phyloP scores from a whole-genome alignment of 2,113 vertebrate genomes.

The Corythaixoides concolor region DNA sequence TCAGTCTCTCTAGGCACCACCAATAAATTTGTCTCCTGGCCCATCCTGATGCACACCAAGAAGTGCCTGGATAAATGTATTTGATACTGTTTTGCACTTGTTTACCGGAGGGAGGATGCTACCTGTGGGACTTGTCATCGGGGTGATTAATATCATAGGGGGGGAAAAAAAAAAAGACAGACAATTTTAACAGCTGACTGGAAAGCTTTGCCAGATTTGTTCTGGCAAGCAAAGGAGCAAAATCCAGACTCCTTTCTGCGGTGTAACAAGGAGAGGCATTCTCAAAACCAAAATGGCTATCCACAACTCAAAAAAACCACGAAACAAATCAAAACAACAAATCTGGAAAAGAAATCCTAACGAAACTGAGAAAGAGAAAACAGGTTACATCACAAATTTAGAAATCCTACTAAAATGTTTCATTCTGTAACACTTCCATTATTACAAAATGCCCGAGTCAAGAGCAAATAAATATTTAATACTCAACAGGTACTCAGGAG shows the following conservation, averaged over 20 bases:
- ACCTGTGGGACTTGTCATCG: constrained; percentile 28
- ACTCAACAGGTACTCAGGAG: constrained; percentile 41
- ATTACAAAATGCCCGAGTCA: background rate
- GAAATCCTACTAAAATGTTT: constrained; percentile 6
- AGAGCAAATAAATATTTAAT: constrained; percentile 40
- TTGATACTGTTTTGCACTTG: background rate
- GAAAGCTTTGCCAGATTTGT: constrained; percentile 1
- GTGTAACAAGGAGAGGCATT: background rate
- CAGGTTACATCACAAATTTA: background rate
- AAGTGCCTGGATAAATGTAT: background rate
- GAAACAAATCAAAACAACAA: background rate
- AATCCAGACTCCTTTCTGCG: background rate
- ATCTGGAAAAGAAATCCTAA: constrained; percentile 13
- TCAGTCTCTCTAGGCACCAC: background rate
- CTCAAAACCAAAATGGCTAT: background rate
- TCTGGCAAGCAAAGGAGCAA: background rate
- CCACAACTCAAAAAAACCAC: background rate
- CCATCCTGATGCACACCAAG: background rate
- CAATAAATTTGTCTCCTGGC: background rate
- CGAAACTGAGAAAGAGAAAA: background rate
- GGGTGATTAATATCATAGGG: background rate
- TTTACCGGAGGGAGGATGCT: background rate
- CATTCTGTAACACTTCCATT: background rate
- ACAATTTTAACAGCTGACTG: background rate
- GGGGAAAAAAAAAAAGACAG: background rate